phyloP scores from a whole-genome alignment of 2,113 vertebrate genomes.

The Grammomys dolichurus region DNA sequence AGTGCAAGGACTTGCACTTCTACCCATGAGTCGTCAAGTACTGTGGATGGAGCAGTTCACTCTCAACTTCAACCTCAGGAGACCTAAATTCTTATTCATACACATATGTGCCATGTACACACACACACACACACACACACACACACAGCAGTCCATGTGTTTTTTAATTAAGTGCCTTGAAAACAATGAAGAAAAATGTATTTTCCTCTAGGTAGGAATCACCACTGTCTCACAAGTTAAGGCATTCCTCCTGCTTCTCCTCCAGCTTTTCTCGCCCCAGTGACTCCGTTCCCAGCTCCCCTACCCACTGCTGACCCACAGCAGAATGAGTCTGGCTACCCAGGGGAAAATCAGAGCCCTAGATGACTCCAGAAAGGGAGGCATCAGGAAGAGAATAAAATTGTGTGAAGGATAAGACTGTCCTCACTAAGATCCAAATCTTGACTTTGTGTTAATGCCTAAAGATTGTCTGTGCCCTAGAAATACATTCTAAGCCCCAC shows the following conservation, averaged over 20 bases:
- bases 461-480: slow-evolving; percentile 54
- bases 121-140: slow-evolving; percentile 63
- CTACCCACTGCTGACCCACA: slow-evolving; percentile 52
- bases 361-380: slow-evolving; percentile 49
- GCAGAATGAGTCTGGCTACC: slow-evolving; percentile 72
- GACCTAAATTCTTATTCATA: slow-evolving; percentile 39
- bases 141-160: slow-evolving; percentile 79
- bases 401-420: slow-evolving; percentile 63
- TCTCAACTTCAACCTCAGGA: slow-evolving; percentile 43
- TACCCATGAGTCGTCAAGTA: not conserved
- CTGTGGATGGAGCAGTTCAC: slow-evolving; percentile 45
- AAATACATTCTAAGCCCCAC: not conserved
- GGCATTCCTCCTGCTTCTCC: slow-evolving; percentile 80
- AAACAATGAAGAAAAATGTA: slow-evolving; percentile 86
- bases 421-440: slow-evolving; percentile 45
- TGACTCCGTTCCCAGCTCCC: slow-evolving; percentile 54
- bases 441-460: slow-evolving; percentile 44
- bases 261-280: not conserved
- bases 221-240: slow-evolving; percentile 81
- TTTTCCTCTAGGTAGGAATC: slow-evolving; percentile 84
- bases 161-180: slow-evolving; percentile 98
- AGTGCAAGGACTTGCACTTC: not conserved
- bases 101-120: slow-evolving; percentile 25
- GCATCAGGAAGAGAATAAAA: slow-evolving; percentile 49
- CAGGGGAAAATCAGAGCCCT: slow-evolving; percentile 1